phyloP scores from a whole-genome alignment of 2,888 invertebrate genomes.

The Hirtodrosophila trivittata region DNA sequence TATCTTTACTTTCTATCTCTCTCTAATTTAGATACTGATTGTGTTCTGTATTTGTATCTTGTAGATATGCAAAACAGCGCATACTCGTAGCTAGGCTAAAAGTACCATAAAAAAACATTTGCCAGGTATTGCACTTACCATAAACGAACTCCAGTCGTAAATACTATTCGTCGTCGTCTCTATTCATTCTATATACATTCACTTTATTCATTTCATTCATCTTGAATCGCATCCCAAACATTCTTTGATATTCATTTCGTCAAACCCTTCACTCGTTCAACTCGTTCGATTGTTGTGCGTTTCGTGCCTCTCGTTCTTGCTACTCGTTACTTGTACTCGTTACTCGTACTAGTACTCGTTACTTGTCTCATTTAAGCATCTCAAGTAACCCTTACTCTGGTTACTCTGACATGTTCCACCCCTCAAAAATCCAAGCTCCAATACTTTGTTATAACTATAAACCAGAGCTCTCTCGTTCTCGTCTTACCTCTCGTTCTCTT shows the following conservation, averaged over 20 bases:
- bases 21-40: slow-evolving; percentile 45
- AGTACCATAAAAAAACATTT: slow-evolving; percentile 17
- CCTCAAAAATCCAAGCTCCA: too few species aligned
- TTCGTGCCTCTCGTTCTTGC: background rate
- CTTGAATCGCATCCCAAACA: too few species aligned
- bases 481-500: background rate
- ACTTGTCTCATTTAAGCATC: background rate
- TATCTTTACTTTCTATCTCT: slow-evolving; percentile 4
- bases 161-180: too few species aligned
- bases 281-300: background rate
- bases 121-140: slow-evolving; percentile 51
- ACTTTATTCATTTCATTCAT: background rate
- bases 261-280: too few species aligned
- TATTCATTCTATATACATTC: background rate
- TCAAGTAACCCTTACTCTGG: background rate
- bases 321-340: background rate
- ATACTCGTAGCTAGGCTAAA: slow-evolving; percentile 54
- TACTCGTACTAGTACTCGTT: background rate
- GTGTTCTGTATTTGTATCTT: slow-evolving; percentile 73
- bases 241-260: background rate
- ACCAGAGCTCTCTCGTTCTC: slow-evolving; percentile 2
- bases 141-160: too few species aligned
- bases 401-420: slow-evolving; percentile 8
- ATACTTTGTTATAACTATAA: too few species aligned
- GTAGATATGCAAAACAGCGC: slow-evolving; percentile 71